Evolutionary conservation across 1,140 invertebrate species (phyloP), one percentile per base, ranked within the genome.

Genomic region (Lepidostoma basale): DNA sequence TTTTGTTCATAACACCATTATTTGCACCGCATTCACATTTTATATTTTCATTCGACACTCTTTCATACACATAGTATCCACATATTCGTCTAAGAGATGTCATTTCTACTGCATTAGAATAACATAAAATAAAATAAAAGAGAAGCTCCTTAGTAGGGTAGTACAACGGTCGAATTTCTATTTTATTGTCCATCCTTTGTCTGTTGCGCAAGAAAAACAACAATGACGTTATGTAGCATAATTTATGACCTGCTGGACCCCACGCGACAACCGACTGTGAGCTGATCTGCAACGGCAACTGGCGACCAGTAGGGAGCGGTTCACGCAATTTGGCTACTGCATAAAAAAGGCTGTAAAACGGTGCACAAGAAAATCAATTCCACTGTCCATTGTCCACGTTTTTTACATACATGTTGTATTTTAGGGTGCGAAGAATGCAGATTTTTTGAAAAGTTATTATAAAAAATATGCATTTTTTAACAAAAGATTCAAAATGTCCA

Each of bases 381-480:
- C 62, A 54, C 26, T 52, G 62, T 28, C 33, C 52, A 58, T 66
- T 66, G 40, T 66, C 16, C 52, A 20, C 28, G 23, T 58, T 58
- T 66, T 66, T 58, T 42, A 39, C 36, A 52, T 42, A 40, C 26
- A 44, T 52, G 58, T 66, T 40, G 39, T 20, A 66, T 58, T 58
- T 49, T 44, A 36, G 64, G 52, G 52, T 58, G 39, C 25, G 39
- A 58, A 66, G 52, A 66, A 66, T 66, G 64, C 52, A 66, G 52
- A 58, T 66, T 65, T n/a, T 54, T 58, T 58, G 52, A 66, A 66
- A 58, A 30, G 62, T 54, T 30, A 66, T 58, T 47, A 36, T 63
- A 65, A 66, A 66, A 66, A 47, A 39, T 65, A 28, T 66, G 52
- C 64, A 66, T 66, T 58, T 58, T 58, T 44, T 30, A 44, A 66